phyloP scores from a whole-genome alignment of 2,888 invertebrate genomes.

The Punctoribates punctum region DNA sequence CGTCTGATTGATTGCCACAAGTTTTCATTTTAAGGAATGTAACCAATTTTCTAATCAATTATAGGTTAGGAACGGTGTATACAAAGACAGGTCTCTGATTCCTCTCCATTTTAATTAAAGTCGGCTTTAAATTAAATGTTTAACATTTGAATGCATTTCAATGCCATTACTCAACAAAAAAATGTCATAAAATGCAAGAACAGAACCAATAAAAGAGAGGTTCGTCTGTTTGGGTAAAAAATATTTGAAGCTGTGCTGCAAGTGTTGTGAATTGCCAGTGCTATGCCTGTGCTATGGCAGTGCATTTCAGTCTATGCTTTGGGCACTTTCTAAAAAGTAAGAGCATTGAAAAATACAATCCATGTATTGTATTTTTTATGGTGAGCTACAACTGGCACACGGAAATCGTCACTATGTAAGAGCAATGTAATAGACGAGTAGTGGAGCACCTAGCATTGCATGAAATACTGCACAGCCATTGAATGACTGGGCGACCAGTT shows the following conservation, averaged over 20 bases:
- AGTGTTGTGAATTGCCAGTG: not conserved
- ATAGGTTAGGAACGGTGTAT: no score
- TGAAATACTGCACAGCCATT: not conserved
- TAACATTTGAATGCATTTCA: not conserved
- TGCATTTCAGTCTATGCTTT: not conserved
- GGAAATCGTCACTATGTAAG: no score
- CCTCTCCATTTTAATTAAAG: not conserved
- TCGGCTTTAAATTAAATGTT: not conserved
- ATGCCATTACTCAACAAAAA: not conserved
- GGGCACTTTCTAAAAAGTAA: not conserved
- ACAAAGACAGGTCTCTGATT: no score
- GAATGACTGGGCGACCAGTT: conserved; percentile 15
- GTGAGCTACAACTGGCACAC: no score
- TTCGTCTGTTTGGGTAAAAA: not conserved
- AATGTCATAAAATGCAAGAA: not conserved
- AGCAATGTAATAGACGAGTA: no score
- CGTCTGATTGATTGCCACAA: no score
- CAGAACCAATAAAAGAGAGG: not conserved
- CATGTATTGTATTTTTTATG: no score
- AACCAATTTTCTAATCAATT: no score
- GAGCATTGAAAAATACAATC: not conserved
- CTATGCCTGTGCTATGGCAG: no score
- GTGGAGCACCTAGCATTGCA: no score
- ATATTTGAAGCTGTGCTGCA: not conserved
- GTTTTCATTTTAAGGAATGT: no score